phyloP scores from a whole-genome alignment of 2,113 vertebrate species.

The Phylloscopus trochiloides region DNA sequence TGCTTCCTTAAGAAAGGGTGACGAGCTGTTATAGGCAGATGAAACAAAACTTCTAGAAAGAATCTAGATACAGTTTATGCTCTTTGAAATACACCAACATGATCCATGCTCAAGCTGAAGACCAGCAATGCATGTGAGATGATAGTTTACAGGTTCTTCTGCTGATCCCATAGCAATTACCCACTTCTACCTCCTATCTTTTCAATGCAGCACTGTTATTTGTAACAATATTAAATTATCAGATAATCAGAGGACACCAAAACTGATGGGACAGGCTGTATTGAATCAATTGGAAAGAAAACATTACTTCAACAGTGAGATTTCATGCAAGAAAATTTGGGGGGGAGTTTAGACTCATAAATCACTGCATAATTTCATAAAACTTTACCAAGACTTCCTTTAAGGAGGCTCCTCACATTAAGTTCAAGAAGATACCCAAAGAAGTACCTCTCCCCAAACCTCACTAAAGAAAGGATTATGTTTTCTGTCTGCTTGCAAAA shows the following conservation, averaged over 20 bases:
- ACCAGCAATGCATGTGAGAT: fast-evolving
- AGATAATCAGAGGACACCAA: background rate
- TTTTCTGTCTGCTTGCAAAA: background rate
- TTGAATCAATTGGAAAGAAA: background rate
- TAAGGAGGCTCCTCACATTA: background rate
- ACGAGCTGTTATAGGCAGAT: background rate
- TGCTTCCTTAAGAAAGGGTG: background rate
- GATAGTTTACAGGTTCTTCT: background rate
- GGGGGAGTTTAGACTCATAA: background rate
- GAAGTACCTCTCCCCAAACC: background rate
- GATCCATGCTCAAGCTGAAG: background rate
- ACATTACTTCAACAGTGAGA: background rate
- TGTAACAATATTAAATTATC: background rate
- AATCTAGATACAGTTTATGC: background rate
- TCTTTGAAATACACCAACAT: background rate
- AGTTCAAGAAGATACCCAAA: background rate
- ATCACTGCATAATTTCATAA: background rate
- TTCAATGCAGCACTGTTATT: background rate
- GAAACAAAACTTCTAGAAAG: background rate
- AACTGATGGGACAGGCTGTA: background rate
- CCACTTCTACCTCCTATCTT: background rate
- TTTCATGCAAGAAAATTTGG: background rate
- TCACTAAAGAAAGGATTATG: background rate
- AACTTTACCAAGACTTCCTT: background rate
- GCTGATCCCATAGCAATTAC: background rate